Evolutionary conservation across 2,113 vertebrate genomes (phyloP).

Genomic region (Sciurus niger): DNA sequence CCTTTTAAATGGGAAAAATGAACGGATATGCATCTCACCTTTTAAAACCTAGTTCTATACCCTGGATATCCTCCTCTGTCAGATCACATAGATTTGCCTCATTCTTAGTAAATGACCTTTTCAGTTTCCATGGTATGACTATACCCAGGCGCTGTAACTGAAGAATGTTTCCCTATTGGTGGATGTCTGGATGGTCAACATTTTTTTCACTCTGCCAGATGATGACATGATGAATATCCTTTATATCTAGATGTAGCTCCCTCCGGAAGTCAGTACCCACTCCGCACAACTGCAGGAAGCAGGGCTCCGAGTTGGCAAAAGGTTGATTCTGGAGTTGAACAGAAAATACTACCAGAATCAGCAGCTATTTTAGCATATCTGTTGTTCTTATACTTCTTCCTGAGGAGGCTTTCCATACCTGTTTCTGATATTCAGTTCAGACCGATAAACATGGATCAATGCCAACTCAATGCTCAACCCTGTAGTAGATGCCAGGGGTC

Average conservation of each 20-base stretch:
- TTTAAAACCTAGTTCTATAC: background rate
- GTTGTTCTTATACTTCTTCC: background rate
- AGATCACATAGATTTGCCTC: background rate
- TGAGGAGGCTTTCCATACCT: background rate
- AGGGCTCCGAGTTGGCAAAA: background rate
- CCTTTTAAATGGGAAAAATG: background rate
- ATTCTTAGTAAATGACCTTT: background rate
- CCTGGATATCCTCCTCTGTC: background rate
- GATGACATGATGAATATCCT: background rate
- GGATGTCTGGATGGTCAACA: background rate
- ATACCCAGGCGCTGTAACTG: background rate
- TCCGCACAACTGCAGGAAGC: background rate
- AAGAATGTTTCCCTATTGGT: background rate
- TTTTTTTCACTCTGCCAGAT: background rate
- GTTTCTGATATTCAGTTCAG: background rate
- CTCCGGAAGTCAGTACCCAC: background rate
- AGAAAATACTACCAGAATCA: background rate
- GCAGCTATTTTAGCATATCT: background rate
- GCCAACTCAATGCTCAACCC: background rate
- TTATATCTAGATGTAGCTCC: background rate
- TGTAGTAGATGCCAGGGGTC: background rate
- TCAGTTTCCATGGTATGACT: background rate
- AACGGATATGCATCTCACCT: background rate
- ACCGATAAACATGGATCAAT: background rate
- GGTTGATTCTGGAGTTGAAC: no score